Evolutionary conservation across 2,797 vertebrate species (phyloP).

Genomic region (Megaceryle alcyon): DNA sequence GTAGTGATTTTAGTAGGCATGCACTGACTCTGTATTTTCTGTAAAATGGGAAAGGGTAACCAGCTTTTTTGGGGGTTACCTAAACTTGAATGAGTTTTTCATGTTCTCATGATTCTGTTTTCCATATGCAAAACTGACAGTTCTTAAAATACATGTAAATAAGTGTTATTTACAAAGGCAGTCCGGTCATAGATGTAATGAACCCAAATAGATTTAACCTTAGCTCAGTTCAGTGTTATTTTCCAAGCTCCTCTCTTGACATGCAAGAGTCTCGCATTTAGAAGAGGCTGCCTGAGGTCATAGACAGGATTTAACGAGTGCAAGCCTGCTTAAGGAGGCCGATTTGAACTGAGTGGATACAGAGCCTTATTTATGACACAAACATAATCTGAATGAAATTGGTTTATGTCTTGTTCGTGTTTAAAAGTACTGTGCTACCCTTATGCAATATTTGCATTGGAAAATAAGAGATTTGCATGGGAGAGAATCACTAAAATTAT

Average conservation of each 20-base stretch:
- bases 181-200: neutral
- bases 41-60: neutral
- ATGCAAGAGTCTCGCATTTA: slow-evolving; percentile 23
- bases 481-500: slow-evolving; percentile 42
- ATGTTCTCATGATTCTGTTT: neutral
- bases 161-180: slow-evolving; percentile 25
- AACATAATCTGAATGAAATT: slow-evolving; percentile 48
- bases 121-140: neutral
- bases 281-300: slow-evolving; percentile 51
- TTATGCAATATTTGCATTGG: slow-evolving; percentile 39
- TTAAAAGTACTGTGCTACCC: slow-evolving; percentile 1
- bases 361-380: slow-evolving; percentile 49
- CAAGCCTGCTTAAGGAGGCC: slow-evolving; percentile 51
- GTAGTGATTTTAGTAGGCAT: neutral
- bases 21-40: neutral
- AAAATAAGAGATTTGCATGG: slow-evolving; percentile 54
- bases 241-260: slow-evolving; percentile 4
- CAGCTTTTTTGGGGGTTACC: neutral
- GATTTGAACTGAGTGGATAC: slow-evolving; percentile 43
- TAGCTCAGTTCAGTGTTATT: slow-evolving; percentile 22
- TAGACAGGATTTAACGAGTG: slow-evolving; percentile 38
- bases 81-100: neutral
- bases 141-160: slow-evolving; percentile 18
- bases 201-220: slow-evolving; percentile 14
- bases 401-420: slow-evolving; percentile 4